Conservation (phyloP, 1,140 invertebrate genomes). For the Drosophila varians region DNA sequence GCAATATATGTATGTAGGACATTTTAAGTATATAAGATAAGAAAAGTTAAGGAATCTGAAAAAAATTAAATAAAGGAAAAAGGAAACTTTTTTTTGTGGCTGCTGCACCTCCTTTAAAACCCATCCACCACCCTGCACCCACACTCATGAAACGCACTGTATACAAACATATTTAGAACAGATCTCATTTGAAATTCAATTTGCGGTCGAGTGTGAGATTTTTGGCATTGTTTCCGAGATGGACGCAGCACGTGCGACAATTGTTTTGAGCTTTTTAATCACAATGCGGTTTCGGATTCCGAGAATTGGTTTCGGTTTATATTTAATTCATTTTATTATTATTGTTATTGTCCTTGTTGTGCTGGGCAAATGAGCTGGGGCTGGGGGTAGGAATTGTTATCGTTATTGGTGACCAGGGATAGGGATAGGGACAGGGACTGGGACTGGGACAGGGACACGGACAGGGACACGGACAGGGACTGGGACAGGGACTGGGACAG, state of each 20-base stretch:
- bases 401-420: too few relatives aligned
- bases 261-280: conserved; percentile 51
- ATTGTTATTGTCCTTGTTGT: conserved; percentile 61
- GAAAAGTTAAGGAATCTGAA: too few relatives aligned
- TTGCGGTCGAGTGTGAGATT: conserved; percentile 56
- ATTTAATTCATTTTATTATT: conserved; percentile 80
- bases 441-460: too few relatives aligned
- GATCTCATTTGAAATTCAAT: conserved; percentile 71
- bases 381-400: conserved; percentile 38
- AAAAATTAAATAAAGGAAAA: too few relatives aligned
- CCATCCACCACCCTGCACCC: background rate
- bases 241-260: conserved; percentile 50
- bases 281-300: conserved; percentile 27
- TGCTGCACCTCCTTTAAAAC: too few relatives aligned
- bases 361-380: background rate
- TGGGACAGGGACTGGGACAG: too few relatives aligned
- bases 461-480: too few relatives aligned
- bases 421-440: too few relatives aligned
- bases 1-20: too few relatives aligned
- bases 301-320: conserved; percentile 38
- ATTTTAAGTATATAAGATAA: too few relatives aligned
- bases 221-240: conserved; percentile 36
- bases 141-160: conserved; percentile 5
- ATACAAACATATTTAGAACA: conserved; percentile 1
- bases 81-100: too few relatives aligned